phyloP scores from a whole-genome alignment of 2,797 vertebrate genomes.

The Urosaurus nigricauda region DNA sequence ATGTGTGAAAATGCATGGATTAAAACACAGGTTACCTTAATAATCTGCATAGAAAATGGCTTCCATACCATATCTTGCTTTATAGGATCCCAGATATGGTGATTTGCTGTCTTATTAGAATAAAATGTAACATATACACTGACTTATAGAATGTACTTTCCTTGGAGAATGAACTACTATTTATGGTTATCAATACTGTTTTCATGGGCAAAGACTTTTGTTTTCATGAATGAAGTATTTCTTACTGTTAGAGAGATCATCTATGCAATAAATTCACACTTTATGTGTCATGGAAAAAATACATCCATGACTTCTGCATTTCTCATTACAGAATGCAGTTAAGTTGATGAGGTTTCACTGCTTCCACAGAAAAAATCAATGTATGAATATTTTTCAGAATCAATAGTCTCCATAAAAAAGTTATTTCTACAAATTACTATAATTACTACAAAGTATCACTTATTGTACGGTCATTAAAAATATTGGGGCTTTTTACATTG shows the following conservation, averaged over 20 bases:
- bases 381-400: neutral
- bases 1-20: neutral
- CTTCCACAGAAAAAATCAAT: conserved; percentile 7
- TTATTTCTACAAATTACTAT: neutral
- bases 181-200: neutral
- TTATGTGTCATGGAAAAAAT: neutral
- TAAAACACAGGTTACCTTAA: neutral
- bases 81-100: neutral
- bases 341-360: neutral
- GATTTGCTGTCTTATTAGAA: neutral
- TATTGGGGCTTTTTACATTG: too few relatives aligned
- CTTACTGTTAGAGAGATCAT: neutral
- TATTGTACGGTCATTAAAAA: too few relatives aligned
- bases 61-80: neutral
- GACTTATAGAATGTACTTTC: neutral
- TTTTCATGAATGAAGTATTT: neutral
- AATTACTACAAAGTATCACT: too few relatives aligned
- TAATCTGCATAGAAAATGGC: neutral
- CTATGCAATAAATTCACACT: neutral
- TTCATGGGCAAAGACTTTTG: neutral
- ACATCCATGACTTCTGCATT: neutral
- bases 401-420: neutral
- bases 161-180: neutral
- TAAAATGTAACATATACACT: neutral
- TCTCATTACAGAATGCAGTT: neutral